These are phyloP conservation scores for Schizothorax lantsangensis DNA, from an alignment of 2,797 vertebrate genomes.

Conservation along the genomic window DNA sequence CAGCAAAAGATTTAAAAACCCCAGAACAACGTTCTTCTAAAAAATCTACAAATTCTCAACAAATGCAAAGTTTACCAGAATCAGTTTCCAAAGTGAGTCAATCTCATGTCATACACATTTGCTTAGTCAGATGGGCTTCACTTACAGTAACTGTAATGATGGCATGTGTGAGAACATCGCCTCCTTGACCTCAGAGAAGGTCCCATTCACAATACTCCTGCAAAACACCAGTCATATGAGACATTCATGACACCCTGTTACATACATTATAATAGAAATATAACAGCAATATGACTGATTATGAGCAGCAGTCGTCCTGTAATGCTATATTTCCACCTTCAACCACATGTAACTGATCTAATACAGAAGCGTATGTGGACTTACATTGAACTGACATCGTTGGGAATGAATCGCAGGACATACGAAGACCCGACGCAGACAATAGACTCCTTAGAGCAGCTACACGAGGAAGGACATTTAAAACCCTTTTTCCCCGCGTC, in stretches of 20 bases:
- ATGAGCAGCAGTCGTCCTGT: not conserved
- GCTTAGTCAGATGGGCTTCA: conserved; percentile 54
- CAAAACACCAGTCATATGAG: conserved; percentile 24
- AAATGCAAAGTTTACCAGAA: not conserved
- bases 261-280: not conserved
- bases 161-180: conserved; percentile 96
- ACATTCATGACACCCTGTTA: not conserved
- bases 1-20: not conserved
- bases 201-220: conserved; percentile 97
- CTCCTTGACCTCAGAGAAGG: conserved; percentile 94
- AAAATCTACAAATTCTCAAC: not conserved
- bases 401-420: conserved; percentile 83
- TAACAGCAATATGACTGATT: not conserved
- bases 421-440: conserved; percentile 91
- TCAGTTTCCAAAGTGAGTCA: not conserved
- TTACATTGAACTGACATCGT: conserved; percentile 93
- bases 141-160: conserved; percentile 96
- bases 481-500: conserved; percentile 75
- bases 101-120: not conserved
- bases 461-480: conserved; percentile 90
- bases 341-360: not conserved
- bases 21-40: not conserved
- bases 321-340: not conserved
- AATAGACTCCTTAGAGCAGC: conserved; percentile 94
- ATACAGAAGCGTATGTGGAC: conserved; percentile 63